These are phyloP conservation scores for Acanthosoma haemorrhoidale DNA, from an alignment of 2,888 invertebrate genomes.

Conservation along the genomic window DNA sequence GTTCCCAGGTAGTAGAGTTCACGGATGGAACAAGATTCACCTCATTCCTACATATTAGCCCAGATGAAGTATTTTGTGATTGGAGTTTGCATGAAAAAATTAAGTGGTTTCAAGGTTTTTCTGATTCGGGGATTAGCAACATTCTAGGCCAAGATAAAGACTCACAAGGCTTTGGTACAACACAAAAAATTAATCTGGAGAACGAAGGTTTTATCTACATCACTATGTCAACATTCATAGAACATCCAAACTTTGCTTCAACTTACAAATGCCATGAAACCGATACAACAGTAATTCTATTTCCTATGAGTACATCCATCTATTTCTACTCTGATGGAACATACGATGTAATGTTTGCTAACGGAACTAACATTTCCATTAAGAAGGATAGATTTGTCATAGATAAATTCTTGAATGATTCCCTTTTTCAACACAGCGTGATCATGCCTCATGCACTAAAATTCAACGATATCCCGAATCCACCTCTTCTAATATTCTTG, in stretches of 20 bases:
- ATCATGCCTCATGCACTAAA: constrained; percentile 21
- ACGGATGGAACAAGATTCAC: constrained; percentile 17
- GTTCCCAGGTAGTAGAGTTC: constrained; percentile 19
- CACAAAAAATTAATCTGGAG: neutral
- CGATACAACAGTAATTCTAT: neutral
- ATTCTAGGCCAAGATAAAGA: neutral
- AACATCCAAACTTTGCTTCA: constrained; percentile 15
- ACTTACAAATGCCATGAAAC: neutral
- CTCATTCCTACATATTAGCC: neutral
- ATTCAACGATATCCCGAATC: constrained; percentile 1
- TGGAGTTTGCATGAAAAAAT: neutral
- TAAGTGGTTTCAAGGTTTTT: constrained; percentile 2
- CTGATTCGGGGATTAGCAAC: neutral
- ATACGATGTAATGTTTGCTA: neutral
- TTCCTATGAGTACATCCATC: constrained; percentile 1
- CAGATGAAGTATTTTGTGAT: neutral
- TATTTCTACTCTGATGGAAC: neutral
- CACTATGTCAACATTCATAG: neutral
- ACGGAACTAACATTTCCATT: neutral
- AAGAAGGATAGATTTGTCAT: constrained; percentile 11
- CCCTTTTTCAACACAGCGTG: neutral
- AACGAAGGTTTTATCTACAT: neutral
- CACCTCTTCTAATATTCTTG: constrained; percentile 5
- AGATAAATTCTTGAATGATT: constrained; percentile 11
- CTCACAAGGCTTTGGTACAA: neutral